Evolutionary conservation across 2,797 vertebrate genomes (phyloP), one percentile per base, ranked within the genome.

Genomic region (Anas acuta): DNA sequence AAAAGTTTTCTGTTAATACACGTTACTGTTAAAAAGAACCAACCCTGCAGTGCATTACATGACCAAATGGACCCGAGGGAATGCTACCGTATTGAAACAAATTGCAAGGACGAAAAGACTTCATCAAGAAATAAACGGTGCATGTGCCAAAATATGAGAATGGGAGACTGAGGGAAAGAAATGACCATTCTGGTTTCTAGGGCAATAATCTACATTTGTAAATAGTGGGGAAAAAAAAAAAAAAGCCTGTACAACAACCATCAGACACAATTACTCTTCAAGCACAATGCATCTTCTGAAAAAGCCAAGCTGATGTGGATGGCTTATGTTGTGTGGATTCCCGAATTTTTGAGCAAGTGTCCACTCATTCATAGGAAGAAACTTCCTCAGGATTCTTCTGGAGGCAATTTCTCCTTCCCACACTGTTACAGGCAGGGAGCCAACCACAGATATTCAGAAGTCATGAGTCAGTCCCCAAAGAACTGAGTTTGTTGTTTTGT

Each of bases 121-220:
- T 91, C 28, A 51, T 22, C 45, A 69, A 90, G 77, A 87, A 91
- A 77, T 20, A 7, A 75, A 65, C 35, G 7, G 3, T 12, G 30
- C 88, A 32, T 3, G 0, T 62, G 54, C 19, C 75, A 90, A 94
- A 95, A 82, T 0, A 1, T 47, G 77, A 92, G 80, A 92, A 56
- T 61, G 20, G 83, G 39, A 39, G 15, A 41, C 1, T 32, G 21
- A 72, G 35, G 74, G 64, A 84, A 79, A 72, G 49, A 93, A 93
- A 89, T 13, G 37, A 78, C 86, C 60, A 58, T 80, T 91, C 47
- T 65, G 4, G 90, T 96, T 94, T 89, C 95, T 75, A 87, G 41
- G 51, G 51, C 65, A 92, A 87, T 82, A 87, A 93, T 89, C 80
- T 85, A 37, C 65, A 87, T 77, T 92, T 94, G 78, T 72, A 95